Conservation (phyloP, 2,797 vertebrate species). For the Phylloscopus collybita region DNA sequence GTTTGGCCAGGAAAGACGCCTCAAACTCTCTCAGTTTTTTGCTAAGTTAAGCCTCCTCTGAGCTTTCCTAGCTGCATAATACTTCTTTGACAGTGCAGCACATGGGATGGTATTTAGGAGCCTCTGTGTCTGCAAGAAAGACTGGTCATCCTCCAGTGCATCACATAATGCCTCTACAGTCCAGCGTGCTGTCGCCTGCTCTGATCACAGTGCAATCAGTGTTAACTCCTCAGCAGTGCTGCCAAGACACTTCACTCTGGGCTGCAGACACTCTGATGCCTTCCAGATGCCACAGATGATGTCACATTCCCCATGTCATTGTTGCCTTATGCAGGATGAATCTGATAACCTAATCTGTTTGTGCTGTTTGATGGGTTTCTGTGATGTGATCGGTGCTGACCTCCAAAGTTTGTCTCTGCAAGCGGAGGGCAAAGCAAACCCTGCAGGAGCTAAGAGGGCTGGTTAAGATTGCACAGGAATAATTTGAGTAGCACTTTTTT, state of each 20-base stretch:
- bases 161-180: neutral
- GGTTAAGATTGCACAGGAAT: neutral
- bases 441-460: neutral
- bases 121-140: neutral
- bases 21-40: neutral
- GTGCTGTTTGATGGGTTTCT: neutral
- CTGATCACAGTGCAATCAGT: neutral
- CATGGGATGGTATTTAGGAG: neutral
- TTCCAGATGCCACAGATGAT: conserved; percentile 19
- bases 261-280: neutral
- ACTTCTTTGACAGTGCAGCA: neutral
- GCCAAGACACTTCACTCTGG: neutral
- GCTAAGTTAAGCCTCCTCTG: neutral
- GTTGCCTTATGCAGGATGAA: neutral
- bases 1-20: neutral
- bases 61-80: neutral
- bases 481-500: neutral
- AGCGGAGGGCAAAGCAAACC: neutral
- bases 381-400: neutral
- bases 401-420: neutral
- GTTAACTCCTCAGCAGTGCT: neutral
- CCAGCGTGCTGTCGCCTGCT: accelerated
- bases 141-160: neutral
- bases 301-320: neutral
- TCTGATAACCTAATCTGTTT: neutral